Conservation (phyloP, 2,113 vertebrate genomes). For the Embiotoca jacksoni region DNA sequence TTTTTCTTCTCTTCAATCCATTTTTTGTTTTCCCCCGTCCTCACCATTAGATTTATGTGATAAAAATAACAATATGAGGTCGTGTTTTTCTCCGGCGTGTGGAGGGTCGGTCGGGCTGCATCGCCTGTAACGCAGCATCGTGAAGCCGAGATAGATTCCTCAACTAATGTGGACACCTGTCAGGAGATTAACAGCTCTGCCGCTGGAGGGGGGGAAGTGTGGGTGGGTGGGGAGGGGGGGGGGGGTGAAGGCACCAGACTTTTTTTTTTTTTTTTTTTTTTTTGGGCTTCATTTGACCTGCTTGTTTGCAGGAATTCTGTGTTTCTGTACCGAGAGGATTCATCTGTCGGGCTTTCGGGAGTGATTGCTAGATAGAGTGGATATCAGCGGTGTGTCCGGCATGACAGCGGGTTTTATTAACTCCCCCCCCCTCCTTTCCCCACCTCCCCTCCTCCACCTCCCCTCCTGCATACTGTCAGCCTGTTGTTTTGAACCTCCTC, state of each 20-base stretch:
- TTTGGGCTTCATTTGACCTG: constrained; percentile 14
- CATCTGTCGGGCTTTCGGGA: no score
- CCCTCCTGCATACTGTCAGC: constrained; percentile 17
- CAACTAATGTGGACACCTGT: constrained; percentile 71
- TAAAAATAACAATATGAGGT: not conserved
- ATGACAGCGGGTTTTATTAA: constrained; percentile 27
- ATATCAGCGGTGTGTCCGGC: not conserved
- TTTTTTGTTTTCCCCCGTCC: no score
- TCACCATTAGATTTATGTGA: no score
- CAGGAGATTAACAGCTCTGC: constrained; percentile 67
- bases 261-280: not conserved
- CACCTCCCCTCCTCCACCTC: constrained; percentile 1
- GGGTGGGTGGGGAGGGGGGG: no score
- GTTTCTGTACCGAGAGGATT: not conserved
- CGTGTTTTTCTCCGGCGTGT: not conserved
- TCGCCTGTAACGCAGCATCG: constrained; percentile 12
- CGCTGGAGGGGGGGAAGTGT: constrained; percentile 42
- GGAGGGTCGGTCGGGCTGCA: not conserved
- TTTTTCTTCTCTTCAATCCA: not conserved
- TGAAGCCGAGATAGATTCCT: constrained; percentile 56
- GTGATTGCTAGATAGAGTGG: not conserved
- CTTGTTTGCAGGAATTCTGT: not conserved
- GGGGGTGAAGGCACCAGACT: not conserved
- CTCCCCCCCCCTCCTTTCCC: constrained; percentile 8
- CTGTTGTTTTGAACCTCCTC: constrained; percentile 33